phyloP scores from a whole-genome alignment of 2,113 vertebrate genomes.

The Eudyptes chrysolophus region DNA sequence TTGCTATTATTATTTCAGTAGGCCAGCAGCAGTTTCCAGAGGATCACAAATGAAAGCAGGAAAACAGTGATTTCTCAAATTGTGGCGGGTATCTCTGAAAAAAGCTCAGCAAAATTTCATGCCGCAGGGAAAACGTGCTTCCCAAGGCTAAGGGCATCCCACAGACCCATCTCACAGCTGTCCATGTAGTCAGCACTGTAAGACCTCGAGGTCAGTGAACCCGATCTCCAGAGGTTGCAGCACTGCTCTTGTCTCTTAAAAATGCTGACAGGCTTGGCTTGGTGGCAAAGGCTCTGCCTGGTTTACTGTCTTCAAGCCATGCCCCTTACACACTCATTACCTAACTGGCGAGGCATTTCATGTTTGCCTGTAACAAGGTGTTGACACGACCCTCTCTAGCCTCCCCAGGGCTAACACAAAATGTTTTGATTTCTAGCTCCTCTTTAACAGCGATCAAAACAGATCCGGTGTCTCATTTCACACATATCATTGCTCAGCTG shows the following conservation, averaged over 20 bases:
- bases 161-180: neutral
- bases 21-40: neutral
- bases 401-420: neutral
- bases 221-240: neutral
- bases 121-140: neutral
- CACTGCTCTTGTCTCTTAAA: neutral
- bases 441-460: neutral
- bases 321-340: neutral
- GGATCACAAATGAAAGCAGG: neutral
- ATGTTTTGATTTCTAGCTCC: neutral
- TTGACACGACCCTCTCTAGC: neutral
- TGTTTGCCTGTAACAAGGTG: neutral
- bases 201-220: neutral
- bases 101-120: neutral
- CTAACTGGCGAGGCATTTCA: fast-evolving
- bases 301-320: neutral
- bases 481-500: neutral
- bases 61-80: neutral
- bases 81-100: neutral
- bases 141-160: neutral
- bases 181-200: neutral
- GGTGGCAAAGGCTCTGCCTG: neutral
- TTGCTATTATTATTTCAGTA: slow-evolving; percentile 7
- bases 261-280: neutral
- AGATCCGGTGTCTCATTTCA: neutral